These are phyloP conservation scores for Corythornis cristatus DNA, from an alignment of 2,113 vertebrate genomes.

Conservation along the genomic window DNA sequence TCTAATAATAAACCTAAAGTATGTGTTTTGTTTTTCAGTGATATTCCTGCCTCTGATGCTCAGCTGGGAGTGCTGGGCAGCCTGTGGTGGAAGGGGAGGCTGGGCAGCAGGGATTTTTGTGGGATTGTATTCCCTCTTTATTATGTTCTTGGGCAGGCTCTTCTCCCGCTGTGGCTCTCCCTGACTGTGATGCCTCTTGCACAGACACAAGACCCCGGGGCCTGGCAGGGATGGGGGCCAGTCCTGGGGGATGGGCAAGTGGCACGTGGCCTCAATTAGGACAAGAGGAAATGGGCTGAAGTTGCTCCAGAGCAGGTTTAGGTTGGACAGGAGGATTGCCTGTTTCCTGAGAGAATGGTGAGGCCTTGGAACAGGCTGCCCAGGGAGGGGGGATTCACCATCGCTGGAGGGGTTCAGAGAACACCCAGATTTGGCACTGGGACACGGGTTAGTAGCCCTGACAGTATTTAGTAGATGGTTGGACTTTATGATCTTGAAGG, in stretches of 20 bases:
- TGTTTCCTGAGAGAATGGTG: too few relatives aligned
- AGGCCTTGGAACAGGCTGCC: too few relatives aligned
- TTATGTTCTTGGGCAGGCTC: neutral
- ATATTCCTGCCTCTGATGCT: neutral
- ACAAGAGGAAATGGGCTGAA: too few relatives aligned
- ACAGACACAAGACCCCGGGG: neutral
- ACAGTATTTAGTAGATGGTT: too few relatives aligned
- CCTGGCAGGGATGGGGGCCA: neutral
- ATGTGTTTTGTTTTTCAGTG: neutral
- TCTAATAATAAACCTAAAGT: slow-evolving; percentile 4
- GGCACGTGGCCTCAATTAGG: neutral
- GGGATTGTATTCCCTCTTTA: neutral
- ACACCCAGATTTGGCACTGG: too few relatives aligned
- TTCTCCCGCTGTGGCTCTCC: neutral
- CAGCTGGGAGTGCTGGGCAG: neutral
- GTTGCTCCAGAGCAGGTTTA: too few relatives aligned
- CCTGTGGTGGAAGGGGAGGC: neutral
- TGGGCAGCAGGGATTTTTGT: neutral
- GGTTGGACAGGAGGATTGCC: too few relatives aligned
- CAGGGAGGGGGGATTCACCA: too few relatives aligned
- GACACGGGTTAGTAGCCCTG: too few relatives aligned
- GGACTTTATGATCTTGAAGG: too few relatives aligned
- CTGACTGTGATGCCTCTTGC: neutral
- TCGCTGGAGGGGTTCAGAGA: too few relatives aligned
- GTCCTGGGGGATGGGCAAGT: rapidly evolving